Base-by-base conservation (phyloP, 2,113 vertebrate genomes). In the Romanogobio albipinnatus region DNA sequence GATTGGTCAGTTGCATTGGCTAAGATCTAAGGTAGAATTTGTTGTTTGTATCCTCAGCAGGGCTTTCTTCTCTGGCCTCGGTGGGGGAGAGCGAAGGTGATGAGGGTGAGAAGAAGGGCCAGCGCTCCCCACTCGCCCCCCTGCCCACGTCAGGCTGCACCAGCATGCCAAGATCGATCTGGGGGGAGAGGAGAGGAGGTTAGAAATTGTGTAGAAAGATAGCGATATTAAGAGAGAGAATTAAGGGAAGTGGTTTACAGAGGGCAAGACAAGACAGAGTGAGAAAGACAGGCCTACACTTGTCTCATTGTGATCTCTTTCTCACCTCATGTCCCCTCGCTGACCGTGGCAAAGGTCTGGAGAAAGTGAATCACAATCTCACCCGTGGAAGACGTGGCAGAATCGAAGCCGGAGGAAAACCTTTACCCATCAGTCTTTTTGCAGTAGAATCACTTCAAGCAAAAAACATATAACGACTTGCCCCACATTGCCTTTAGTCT, bases 11-110 rank as follows among this genome's bases (percentile, higher is more conserved):
- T 91, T 93, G 92, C 94, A 96, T 94, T 95, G 95, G 95, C 95
- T 95, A 93, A 95, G 95, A 96, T 96, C 94, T 94, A 93, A 95
- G 95, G 93, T 93, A 84, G 95, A 96, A 96, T 95, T 95, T 94
- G 94, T 94, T 96, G 94, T 97, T 97, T 96, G 95, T 96, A 96
- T 96, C 96, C 96, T 94, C 95, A 96, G 95, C 95, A 93, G 94
- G 94, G 81, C 89, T 92, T 93, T 94, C 94, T 93, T 92, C 91
- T 94, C 82, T 26, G 81, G 87, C 91, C 82, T 87, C 84, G 84
- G 77, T 88, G 74, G 87, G 92, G 86, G 61, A 75, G 90, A 93
- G 90, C 91, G 88, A 91, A 90, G 85, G 84, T 84, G 0, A 22
- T 93, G 93, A 94, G 94, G 94, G 93, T 95, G 95, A 95, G 92